phyloP scores from a whole-genome alignment of 2,888 invertebrate species.

The Orthosia incerta region DNA sequence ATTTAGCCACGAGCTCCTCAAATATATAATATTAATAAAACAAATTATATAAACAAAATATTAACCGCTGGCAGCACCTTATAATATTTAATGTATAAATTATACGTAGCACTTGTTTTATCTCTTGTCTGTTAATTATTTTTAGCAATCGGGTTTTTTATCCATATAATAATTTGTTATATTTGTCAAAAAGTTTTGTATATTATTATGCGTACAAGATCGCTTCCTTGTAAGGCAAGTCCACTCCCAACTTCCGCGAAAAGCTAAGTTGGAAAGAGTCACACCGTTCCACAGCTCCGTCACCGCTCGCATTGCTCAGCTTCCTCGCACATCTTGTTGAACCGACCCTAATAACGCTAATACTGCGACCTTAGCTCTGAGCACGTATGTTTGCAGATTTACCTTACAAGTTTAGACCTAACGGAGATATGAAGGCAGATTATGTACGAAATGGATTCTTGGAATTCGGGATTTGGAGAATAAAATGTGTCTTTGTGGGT shows the following conservation, averaged over 20 bases:
- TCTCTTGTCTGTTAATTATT: too few relatives aligned
- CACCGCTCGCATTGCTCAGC: not conserved
- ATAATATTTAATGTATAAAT: too few relatives aligned
- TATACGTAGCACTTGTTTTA: too few relatives aligned
- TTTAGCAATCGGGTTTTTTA: too few relatives aligned
- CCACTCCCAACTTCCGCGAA: not conserved
- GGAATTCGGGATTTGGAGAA: conserved; percentile 46
- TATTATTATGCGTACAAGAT: not conserved
- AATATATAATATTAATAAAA: too few relatives aligned
- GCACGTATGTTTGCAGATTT: conserved; percentile 68
- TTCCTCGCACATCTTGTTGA: not conserved
- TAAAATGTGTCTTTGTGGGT: conserved; percentile 50
- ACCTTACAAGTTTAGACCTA: conserved; percentile 65
- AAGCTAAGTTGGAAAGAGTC: not conserved
- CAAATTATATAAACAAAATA: too few relatives aligned
- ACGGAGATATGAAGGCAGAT: conserved; percentile 52
- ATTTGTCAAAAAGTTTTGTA: too few relatives aligned
- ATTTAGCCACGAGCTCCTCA: too few relatives aligned
- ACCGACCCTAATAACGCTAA: conserved; percentile 43
- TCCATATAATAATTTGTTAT: too few relatives aligned
- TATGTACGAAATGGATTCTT: conserved; percentile 52
- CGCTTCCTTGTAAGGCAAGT: not conserved
- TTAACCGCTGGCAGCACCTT: too few relatives aligned
- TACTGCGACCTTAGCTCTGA: conserved; percentile 60
- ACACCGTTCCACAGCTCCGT: not conserved